Conservation (phyloP, 2,113 vertebrate species). For the Sander vitreus region DNA sequence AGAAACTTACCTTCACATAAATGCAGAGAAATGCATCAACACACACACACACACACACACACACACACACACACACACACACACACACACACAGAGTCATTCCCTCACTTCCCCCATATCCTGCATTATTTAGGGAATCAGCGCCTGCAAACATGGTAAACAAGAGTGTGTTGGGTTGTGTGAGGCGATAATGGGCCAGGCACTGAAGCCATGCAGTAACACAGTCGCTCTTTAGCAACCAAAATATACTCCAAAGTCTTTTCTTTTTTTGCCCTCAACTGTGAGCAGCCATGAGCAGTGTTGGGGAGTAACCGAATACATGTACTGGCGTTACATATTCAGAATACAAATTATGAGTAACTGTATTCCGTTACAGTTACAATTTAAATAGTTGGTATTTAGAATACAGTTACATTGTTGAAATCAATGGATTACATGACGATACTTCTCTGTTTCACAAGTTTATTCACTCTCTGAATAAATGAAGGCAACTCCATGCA, state of each 20-base stretch:
- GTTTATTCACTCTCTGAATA: too few relatives aligned
- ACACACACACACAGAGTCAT: background rate
- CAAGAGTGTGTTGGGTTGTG: conserved; percentile 65
- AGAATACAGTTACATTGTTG: too few relatives aligned
- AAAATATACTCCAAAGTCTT: conserved; percentile 10
- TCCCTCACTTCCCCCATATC: conserved; percentile 16
- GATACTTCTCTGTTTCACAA: too few relatives aligned
- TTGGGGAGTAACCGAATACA: too few relatives aligned
- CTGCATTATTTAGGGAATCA: conserved; percentile 78
- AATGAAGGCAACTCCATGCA: too few relatives aligned
- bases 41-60: conserved; percentile 37
- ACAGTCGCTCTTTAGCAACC: conserved; percentile 34
- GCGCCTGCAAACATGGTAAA: conserved; percentile 73
- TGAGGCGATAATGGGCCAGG: conserved; percentile 45
- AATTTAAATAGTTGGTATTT: too few relatives aligned
- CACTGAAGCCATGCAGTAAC: conserved; percentile 14
- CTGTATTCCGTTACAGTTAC: too few relatives aligned
- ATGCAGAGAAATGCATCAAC: conserved; percentile 8
- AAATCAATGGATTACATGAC: too few relatives aligned
- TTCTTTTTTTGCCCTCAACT: background rate
- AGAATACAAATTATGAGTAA: too few relatives aligned
- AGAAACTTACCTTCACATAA: conserved; percentile 12
- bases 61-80: conserved; percentile 4
- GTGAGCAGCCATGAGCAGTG: too few relatives aligned
- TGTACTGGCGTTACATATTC: too few relatives aligned